Conservation (phyloP, 2,797 vertebrate genomes). For the Syndactyla subalaris region DNA sequence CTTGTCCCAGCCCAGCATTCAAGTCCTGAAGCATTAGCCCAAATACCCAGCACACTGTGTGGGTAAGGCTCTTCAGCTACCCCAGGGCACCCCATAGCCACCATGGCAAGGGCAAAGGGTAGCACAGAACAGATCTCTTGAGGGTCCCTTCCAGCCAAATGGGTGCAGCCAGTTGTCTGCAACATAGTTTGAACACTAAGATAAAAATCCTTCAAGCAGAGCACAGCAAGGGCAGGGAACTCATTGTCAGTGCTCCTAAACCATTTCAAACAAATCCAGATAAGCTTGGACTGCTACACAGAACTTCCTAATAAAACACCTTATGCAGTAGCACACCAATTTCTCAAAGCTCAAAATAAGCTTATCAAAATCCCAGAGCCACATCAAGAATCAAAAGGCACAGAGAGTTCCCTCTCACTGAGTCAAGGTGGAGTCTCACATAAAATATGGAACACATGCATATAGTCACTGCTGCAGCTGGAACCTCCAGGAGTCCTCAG, state of each 20-base stretch:
- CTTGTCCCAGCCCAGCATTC: background rate
- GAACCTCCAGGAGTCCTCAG: background rate
- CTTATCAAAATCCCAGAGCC: background rate
- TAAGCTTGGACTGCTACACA: background rate
- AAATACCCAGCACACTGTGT: background rate
- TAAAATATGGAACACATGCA: background rate
- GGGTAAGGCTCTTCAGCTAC: background rate
- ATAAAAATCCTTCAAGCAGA: background rate
- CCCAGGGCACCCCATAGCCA: background rate
- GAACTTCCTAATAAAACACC: background rate
- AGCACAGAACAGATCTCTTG: background rate
- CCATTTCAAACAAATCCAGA: background rate
- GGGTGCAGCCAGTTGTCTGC: background rate
- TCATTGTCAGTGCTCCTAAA: background rate
- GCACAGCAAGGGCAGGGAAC: background rate
- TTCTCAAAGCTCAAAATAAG: background rate
- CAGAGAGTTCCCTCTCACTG: background rate
- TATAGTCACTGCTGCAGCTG: background rate
- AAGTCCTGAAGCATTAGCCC: background rate
- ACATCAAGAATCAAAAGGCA: background rate
- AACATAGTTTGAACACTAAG: background rate
- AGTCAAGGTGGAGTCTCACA: background rate
- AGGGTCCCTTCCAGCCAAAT: background rate
- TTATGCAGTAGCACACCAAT: accelerated
- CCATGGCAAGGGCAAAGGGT: background rate